Evolutionary conservation across 2,888 invertebrate species (phyloP), one percentile per base, ranked within the genome.

Genomic region (Morpho deidamia): DNA sequence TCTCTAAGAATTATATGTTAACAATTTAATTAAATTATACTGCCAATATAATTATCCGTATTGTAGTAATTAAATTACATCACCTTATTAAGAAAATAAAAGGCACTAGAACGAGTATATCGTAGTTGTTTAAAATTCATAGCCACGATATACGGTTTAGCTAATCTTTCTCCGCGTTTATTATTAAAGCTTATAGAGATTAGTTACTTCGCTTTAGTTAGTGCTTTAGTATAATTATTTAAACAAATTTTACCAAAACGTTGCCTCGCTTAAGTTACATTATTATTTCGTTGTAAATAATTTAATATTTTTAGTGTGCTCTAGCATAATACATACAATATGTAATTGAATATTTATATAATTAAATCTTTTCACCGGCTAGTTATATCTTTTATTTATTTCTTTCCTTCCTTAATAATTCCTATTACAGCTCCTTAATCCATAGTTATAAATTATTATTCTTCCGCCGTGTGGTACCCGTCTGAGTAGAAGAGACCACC

Each of bases 181-280:
- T 47, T 47, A 43, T 47, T 39, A 47, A 33, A 32, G 40, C 52
- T 11, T 56, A 41, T 53, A 51, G 41, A 23, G 34, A 45, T 48
- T 41, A 52, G 52, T 52, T 54, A 53, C 44, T 58, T 60, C 55
- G 63, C 59, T 64, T 63, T 67, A 67, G 62, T 64, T 66, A 68
- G 62, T 56, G 44, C 50, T 63, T 52, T 70, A 78, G 71, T 72
- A 59, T 81, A 78, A 80, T 78, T 78, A 79, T 81, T 81, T 81
- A 76, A 79, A 77, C 72, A 80, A 81, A 75, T 79, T 81, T 85
- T 88, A 89, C 88, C 88, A 89, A 89, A 88, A 83, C 74, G 81
- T 71, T 85, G 88, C 88, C 88, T 89, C 88, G 88, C 88, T 83
- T 86, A 84, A 75, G 79, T 82, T 87, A 79, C 77, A 80, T 82